Base-by-base conservation (phyloP, 2,113 vertebrate genomes). In the Pteruthius melanotis region DNA sequence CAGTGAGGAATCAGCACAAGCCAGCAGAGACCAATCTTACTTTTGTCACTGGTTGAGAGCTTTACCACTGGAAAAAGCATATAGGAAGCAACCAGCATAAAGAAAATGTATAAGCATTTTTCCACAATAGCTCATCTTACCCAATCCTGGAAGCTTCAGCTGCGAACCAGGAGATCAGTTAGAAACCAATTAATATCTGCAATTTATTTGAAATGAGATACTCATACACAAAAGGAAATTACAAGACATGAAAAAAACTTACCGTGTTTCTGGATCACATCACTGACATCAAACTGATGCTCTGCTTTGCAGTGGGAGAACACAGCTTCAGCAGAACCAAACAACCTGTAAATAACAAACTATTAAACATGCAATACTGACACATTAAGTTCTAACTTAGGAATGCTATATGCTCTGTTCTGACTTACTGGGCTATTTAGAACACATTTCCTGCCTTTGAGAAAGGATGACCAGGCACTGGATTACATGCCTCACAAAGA, bases 271-370 rank as follows among this genome's bases (percentile, higher is more conserved):
- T 94, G 97, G 79, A 99, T 96, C 74, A 98, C 63, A 24, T 96
- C 97, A 42, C 93, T 95, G 21, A 99, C 79, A 75, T 93, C 96
- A 92, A 99, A 96, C 4, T 97, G 97, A 96, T 99, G 99, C 18
- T 99, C 98, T 10, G 83, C 60, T 42, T 97, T 94, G 97, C 99
- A 99, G 90, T 99, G 99, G 82, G 97, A 98, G 93, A 99, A 97
- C 1, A 97, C 98, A 75, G 97, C 98, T 81, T 98, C 77, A 13
- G 99, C 98, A 52, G 98, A 99, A 64, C 13, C 70, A 45, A 99
- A 98, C 56, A 92, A 91, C 94, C 99, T 99, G 90, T 24, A 91
- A 82, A 44, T 6, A 83, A 47, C 12, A 24, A 95, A 64, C 35
- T 74, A 61, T 47, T 49, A 89, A 94, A 31, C 1, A 64, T 2